A percentile compares a stretch with the other conserved stretches of the same genome.
These are phyloP conservation scores for Plodia interpunctella DNA, from an alignment of 1,140 invertebrate genomes.

Conservation along the genomic window DNA sequence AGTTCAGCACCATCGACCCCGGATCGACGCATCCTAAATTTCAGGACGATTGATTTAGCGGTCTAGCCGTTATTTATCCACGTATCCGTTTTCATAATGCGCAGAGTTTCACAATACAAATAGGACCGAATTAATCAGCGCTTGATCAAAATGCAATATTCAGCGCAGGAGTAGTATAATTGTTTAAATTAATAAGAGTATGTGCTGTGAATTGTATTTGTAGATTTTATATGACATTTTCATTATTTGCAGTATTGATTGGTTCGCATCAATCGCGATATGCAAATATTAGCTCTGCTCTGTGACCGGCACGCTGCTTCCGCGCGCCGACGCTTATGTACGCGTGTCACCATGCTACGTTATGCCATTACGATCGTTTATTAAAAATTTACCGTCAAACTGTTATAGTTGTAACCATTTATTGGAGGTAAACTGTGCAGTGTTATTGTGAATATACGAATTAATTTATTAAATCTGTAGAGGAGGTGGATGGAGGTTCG, in stretches of 20 bases:
- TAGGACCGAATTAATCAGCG: slow-evolving; percentile 2
- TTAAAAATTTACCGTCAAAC: slow-evolving; percentile 59
- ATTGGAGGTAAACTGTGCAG: neutral
- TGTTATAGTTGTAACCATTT: slow-evolving; percentile 1
- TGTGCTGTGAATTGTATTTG: slow-evolving; percentile 52
- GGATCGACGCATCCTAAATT: slow-evolving; percentile 10
- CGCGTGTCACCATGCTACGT: slow-evolving; percentile 55
- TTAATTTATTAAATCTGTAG: too few species aligned
- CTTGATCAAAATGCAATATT: slow-evolving; percentile 6
- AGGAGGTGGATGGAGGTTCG: too few species aligned
- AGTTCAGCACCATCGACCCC: neutral
- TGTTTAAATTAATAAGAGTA: slow-evolving; percentile 52
- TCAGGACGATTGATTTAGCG: slow-evolving; percentile 17
- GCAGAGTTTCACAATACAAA: slow-evolving; percentile 12
- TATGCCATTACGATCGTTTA: slow-evolving; percentile 70
- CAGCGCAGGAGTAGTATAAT: slow-evolving; percentile 16
- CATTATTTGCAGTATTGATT: slow-evolving; percentile 76
- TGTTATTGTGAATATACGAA: too few species aligned
- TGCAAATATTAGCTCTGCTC: slow-evolving; percentile 72
- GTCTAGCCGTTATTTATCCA: slow-evolving; percentile 13
- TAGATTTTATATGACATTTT: slow-evolving; percentile 68
- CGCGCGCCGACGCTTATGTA: slow-evolving; percentile 64
- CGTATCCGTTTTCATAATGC: slow-evolving; percentile 9
- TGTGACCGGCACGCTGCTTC: slow-evolving; percentile 48
- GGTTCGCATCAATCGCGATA: slow-evolving; percentile 73